Percentiles rank a stretch among this genome's conserved stretches.
Evolutionary conservation across 2,113 vertebrate species (phyloP).

Genomic region (Gopherus evgoodei): DNA sequence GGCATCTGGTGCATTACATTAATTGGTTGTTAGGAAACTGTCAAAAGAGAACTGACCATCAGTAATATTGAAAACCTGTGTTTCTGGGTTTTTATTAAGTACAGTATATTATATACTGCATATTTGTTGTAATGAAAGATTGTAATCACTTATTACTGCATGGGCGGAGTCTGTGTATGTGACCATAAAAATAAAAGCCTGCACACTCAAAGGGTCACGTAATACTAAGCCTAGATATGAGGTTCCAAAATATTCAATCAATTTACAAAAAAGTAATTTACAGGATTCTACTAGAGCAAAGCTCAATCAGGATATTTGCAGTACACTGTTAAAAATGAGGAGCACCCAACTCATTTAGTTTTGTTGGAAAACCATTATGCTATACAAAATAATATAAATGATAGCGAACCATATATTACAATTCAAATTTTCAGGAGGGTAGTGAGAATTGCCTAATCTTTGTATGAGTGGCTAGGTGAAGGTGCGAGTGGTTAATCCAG

Average conservation of each 20-base stretch:
- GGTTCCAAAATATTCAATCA: neutral
- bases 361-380: neutral
- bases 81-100: neutral
- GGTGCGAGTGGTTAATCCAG: neutral
- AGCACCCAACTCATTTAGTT: neutral
- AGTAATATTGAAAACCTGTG: neutral
- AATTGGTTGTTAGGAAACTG: neutral
- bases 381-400: neutral
- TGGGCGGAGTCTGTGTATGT: neutral
- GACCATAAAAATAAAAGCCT: accelerated
- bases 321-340: neutral
- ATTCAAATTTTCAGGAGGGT: neutral
- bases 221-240: neutral
- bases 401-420: neutral
- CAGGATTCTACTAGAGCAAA: neutral
- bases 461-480: neutral
- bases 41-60: neutral
- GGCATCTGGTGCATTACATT: neutral
- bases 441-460: neutral
- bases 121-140: neutral
- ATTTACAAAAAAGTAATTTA: neutral
- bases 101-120: neutral
- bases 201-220: neutral
- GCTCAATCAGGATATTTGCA: neutral
- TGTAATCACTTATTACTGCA: neutral